A percentile compares a stretch with the other conserved stretches of the same genome.
Conservation (phyloP, 2,797 vertebrate species). For the Sebastolobus alascanus region DNA sequence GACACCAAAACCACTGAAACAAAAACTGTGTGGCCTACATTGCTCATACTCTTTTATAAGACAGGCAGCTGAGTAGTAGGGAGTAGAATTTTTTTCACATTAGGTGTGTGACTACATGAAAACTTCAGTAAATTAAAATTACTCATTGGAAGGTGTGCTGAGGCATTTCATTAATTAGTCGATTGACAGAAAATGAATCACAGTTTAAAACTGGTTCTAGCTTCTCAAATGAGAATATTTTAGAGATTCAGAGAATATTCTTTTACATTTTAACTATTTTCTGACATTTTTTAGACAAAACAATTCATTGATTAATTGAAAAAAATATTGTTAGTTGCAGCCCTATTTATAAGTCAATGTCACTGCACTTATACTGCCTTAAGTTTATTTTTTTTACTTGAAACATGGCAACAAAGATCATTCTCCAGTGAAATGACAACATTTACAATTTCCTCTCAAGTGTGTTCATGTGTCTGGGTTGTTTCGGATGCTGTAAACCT, state of each 20-base stretch:
- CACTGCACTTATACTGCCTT: background rate
- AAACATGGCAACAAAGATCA: background rate
- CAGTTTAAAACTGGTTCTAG: background rate
- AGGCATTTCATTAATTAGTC: background rate
- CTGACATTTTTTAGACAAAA: background rate
- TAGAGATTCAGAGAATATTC: too few species aligned
- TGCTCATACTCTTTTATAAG: conserved; percentile 1
- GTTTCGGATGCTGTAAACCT: background rate
- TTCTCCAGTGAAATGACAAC: background rate
- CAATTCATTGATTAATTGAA: background rate
- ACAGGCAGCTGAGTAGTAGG: background rate
- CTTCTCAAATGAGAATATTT: background rate
- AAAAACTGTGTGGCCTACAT: background rate
- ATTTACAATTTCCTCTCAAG: background rate
- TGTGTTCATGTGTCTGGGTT: background rate
- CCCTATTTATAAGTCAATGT: background rate
- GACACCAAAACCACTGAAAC: conserved; percentile 4
- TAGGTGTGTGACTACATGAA: background rate
- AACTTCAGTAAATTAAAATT: background rate
- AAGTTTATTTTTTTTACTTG: background rate
- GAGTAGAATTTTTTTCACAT: background rate
- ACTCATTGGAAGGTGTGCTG: background rate
- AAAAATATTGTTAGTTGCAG: background rate
- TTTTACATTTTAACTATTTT: background rate
- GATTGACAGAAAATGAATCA: background rate